Base-by-base conservation (phyloP, 1,140 invertebrate genomes). In the Diabrotica virgifera region DNA sequence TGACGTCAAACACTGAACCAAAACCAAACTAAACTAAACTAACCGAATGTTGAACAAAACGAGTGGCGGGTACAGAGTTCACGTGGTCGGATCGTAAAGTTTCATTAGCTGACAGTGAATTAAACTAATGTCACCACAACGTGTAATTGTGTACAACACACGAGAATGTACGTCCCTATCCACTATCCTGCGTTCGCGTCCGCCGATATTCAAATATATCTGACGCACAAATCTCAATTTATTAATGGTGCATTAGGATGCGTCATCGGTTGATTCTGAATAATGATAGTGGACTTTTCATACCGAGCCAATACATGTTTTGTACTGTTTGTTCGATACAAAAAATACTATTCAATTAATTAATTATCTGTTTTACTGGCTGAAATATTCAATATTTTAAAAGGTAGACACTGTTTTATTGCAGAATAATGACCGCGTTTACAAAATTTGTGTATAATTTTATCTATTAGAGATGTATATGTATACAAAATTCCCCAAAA, bases 51-150 rank as follows among this genome's bases (percentile, higher is more conserved):
- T 46, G 40, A 46, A 46, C 40, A 46, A 46, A 46, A 46, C 40
- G 40, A 46, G 40, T 46, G 40, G 40, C 40, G 40, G 40, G 40
- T 46, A 46, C n/a, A 46, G 40, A 52, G 70, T 57, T 67, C 65
- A 73, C 70, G 69, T 70, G 66, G 68, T 58, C 62, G 53, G 65
- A 59, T 76, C 74, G 72, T 76, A 76, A 76, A 76, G 60, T 76
- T 72, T 76, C 74, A 76, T 76, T 76, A 76, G 74, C 37, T 68
- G 68, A 59, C 72, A 70, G 63, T 76, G 74, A 76, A 76, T 76
- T 76, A 70, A 74, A 76, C 74, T 76, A 74, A 76, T 76, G 74
- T 76, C 74, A 74, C 72, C 74, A 73, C 74, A 74, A 76, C 69
- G 72, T 72, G 72, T 76, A 62, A 76, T 76, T 74, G 74, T 74